Percentiles rank a stretch among this genome's conserved stretches.
phyloP scores from a whole-genome alignment of 2,113 vertebrate genomes.

The Rostratula benghalensis region DNA sequence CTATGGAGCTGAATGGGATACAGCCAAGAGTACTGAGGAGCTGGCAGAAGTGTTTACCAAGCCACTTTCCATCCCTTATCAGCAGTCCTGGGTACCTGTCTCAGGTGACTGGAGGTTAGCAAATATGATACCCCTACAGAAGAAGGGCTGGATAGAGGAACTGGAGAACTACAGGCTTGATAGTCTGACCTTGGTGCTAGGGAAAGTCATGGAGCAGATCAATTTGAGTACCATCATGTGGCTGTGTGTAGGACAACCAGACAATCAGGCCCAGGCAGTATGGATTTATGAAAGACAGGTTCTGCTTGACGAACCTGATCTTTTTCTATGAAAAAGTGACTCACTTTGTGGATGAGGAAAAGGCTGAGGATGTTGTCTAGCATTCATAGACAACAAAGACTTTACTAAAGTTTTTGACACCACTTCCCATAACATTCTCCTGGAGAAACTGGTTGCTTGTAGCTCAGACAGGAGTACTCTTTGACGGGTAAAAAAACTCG shows the following conservation, averaged over 20 bases:
- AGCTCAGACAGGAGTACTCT: no score
- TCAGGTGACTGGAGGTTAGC: not conserved
- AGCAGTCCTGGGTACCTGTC: not conserved
- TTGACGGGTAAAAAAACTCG: no score
- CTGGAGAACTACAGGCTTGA: not conserved
- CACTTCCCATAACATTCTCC: no score
- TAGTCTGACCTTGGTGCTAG: not conserved
- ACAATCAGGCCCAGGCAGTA: not conserved
- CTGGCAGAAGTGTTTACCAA: not conserved
- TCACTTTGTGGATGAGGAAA: not conserved
- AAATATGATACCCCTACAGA: not conserved
- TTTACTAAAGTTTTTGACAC: not conserved
- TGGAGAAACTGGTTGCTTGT: no score
- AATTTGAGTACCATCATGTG: not conserved
- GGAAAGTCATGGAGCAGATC: not conserved
- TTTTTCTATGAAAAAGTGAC: not conserved
- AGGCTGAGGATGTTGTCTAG: not conserved
- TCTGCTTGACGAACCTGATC: not conserved
- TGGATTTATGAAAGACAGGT: not conserved
- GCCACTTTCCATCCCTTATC: not conserved
- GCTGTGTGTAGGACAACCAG: not conserved
- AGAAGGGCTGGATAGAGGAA: not conserved
- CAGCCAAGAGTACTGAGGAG: not conserved
- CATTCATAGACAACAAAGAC: not conserved
- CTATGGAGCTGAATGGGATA: not conserved